Base-by-base conservation (phyloP, 2,797 vertebrate species). In the Hapalemur alaotrensis region DNA sequence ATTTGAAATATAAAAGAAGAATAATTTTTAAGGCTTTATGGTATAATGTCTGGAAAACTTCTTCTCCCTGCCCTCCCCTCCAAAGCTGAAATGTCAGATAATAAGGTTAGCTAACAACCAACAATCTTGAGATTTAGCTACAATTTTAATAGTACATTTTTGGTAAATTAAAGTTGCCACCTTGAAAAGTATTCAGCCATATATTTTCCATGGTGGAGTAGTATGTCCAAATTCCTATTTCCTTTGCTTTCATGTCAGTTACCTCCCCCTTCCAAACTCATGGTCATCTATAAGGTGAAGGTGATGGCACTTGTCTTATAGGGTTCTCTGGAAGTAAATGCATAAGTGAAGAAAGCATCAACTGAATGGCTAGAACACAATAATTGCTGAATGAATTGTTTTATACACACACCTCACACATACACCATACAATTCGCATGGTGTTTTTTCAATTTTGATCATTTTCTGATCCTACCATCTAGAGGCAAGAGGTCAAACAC, bases 1-100 rank as follows among this genome's bases (percentile, higher is more conserved):
- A 23, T 0, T 81, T 96, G 57, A 84, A 79, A 30, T 84, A 78
- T 38, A 69, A 90, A 93, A 52, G 18, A 90, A 95, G 17, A 89
- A 30, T 90, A 85, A 69, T 82, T 57, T 63, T 92, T 79, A 91
- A 93, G 18, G 4, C 15, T 67, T 52, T 67, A 14, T 84, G 61
- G 38, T 81, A 25, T 80, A 84, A 96, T 48, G 13, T 84, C 87
- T 87, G 23, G 48, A 73, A 96, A 96, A 65, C 20, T n/a, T 54
- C 30, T 88, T 59, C 35, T 89, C 94, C 35, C 48, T 46, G 32
- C 65, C 79, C 22, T 94, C 32, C 76, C 41, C 41, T 72, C 61
- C 18, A 93, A 72, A 52, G 32, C 73, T 52, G 38, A 95, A 92
- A 92, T 88, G 20, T 72, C 48, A 7, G 8, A 38, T 48, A 18